These are phyloP conservation scores for Pocillopora verrucosa DNA, from an alignment of 64 coral and sea anemone genomes.

Conservation along the genomic window DNA sequence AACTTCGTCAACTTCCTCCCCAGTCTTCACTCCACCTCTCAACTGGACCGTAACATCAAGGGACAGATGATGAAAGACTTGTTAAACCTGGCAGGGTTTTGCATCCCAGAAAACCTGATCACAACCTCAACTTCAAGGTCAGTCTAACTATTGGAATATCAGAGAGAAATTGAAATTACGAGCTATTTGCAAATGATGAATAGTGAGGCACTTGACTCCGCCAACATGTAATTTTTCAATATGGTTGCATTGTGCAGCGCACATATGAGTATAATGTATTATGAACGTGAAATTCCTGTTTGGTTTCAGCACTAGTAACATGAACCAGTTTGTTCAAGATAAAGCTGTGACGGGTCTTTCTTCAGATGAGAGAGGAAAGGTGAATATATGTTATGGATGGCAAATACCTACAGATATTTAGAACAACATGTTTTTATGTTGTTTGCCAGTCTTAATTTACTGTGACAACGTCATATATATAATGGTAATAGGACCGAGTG, in stretches of 20 bases:
- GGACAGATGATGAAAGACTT: conserved; percentile 98
- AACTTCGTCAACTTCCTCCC: neutral
- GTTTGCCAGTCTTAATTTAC: neutral
- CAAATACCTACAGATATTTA: neutral
- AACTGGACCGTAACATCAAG: conserved; percentile 94
- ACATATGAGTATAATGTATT: no score
- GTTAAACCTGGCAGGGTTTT: conserved; percentile 74
- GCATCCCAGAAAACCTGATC: conserved; percentile 78
- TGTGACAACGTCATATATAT: no score
- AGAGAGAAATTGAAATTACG: no score
- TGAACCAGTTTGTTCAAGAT: conserved; percentile 90
- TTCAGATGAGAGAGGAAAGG: conserved; percentile 90
- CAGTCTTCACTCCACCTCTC: conserved; percentile 96
- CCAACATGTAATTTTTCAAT: no score
- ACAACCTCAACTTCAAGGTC: conserved; percentile 86
- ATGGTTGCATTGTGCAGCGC: neutral
- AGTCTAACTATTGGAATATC: neutral
- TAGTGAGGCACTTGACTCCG: no score
- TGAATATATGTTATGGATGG: neutral
- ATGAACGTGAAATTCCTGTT: neutral
- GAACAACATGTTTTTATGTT: neutral
- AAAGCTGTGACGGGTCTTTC: conserved; percentile 65
- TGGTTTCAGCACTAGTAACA: conserved; percentile 49
- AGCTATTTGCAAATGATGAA: no score
- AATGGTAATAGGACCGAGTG: no score